Evolutionary conservation across 2,113 vertebrate genomes (phyloP).

Genomic region (Microcebus ravelobensis): DNA sequence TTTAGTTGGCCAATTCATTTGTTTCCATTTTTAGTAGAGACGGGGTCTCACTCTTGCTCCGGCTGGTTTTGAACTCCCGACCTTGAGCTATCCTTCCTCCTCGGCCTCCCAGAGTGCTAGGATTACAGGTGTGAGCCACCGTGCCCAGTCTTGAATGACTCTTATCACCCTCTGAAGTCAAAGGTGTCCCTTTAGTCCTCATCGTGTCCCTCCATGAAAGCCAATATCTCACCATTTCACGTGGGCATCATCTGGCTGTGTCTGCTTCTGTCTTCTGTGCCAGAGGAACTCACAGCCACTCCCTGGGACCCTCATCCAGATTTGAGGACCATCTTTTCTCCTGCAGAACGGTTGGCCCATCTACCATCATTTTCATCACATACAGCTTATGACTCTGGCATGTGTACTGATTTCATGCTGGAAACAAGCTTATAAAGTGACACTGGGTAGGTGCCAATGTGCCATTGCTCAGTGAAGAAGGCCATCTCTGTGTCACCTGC

Average conservation of each 20-base stretch:
- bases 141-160: too few species aligned
- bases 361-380: background rate
- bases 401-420: background rate
- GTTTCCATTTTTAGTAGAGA: too few species aligned
- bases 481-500: background rate
- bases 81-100: too few species aligned
- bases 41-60: too few species aligned
- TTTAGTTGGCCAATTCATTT: too few species aligned
- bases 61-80: too few species aligned
- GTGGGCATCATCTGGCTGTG: too few species aligned
- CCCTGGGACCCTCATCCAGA: background rate
- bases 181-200: background rate
- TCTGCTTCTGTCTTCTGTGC: background rate
- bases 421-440: background rate
- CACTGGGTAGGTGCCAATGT: background rate
- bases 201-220: background rate
- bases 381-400: background rate
- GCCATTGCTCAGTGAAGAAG: background rate
- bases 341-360: background rate
- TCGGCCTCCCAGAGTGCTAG: too few species aligned
- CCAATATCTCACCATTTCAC: background rate
- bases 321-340: background rate
- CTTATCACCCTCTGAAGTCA: background rate
- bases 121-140: too few species aligned
- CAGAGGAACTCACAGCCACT: background rate